phyloP scores from a whole-genome alignment of 2,888 invertebrate species.

The Bhutanitis thaidina region DNA sequence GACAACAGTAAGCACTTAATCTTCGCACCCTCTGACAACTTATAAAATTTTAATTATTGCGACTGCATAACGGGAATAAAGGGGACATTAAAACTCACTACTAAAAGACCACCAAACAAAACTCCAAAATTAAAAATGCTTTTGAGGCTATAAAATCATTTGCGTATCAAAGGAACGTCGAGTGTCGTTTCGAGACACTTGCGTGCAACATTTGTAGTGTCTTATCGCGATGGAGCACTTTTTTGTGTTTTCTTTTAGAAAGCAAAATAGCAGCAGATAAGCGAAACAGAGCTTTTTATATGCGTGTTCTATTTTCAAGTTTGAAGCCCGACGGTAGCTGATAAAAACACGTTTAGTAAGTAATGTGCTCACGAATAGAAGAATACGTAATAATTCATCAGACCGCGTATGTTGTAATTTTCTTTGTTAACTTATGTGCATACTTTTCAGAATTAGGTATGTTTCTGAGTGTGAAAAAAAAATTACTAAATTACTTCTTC shows the following conservation, averaged over 20 bases:
- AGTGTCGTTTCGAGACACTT: neutral
- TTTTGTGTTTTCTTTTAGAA: conserved; percentile 14
- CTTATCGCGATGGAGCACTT: conserved; percentile 19
- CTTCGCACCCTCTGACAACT: no score
- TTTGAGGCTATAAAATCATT: conserved; percentile 6
- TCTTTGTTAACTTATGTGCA: no score
- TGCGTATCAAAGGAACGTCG: conserved; percentile 11
- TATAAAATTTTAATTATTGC: no score
- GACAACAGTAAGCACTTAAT: no score
- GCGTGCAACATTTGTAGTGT: conserved; percentile 20
- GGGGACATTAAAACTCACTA: no score
- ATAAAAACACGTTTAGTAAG: conserved; percentile 11
- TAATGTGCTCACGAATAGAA: neutral
- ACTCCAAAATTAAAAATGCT: neutral
- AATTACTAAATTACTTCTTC: no score
- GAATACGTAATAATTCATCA: neutral
- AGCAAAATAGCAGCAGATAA: conserved; percentile 16
- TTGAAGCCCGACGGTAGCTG: conserved; percentile 6
- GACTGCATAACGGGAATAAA: no score
- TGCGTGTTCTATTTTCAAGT: conserved; percentile 11
- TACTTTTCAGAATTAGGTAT: no score
- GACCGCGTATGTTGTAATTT: no score
- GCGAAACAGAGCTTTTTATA: conserved; percentile 5
- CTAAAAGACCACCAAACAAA: no score
- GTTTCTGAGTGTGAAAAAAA: no score